A percentile compares a stretch with the other conserved stretches of the same genome.
These are phyloP conservation scores for Taeniopygia guttata DNA, from an alignment of 2,797 vertebrate species.

Conservation along the genomic window DNA sequence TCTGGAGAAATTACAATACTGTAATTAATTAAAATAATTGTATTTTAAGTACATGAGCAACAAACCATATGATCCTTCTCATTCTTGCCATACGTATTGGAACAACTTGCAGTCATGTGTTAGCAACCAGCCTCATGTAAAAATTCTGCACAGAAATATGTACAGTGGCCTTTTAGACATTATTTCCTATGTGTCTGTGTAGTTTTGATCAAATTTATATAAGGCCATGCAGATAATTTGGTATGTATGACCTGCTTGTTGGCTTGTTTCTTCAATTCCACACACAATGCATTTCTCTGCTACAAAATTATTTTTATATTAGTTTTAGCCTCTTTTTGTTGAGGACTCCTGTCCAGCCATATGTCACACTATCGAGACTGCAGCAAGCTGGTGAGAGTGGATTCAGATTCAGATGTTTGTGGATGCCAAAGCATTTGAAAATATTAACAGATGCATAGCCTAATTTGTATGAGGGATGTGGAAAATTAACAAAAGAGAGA, in stretches of 20 bases:
- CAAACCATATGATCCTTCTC: neutral
- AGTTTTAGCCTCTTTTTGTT: neutral
- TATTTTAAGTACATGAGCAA: conserved; percentile 20
- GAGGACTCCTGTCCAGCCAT: neutral
- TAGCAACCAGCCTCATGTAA: neutral
- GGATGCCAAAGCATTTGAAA: neutral
- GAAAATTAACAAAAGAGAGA: neutral
- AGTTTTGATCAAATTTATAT: conserved; percentile 5
- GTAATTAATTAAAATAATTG: conserved; percentile 51
- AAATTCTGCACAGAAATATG: conserved; percentile 4
- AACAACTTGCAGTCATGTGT: neutral
- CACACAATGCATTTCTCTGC: neutral
- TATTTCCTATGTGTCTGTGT: neutral
- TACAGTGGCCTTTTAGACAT: neutral
- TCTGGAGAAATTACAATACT: conserved; percentile 10
- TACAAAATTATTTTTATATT: neutral
- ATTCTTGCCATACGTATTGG: neutral
- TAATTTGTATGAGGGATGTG: neutral
- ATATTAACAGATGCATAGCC: neutral
- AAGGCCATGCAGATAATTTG: neutral
- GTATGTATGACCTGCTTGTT: neutral
- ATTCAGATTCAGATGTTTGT: neutral
- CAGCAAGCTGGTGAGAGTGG: neutral
- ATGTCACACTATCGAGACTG: neutral
- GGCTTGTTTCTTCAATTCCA: neutral